Evolutionary conservation across 2,888 invertebrate species (phyloP).

Genomic region (Metellina segmentata): DNA sequence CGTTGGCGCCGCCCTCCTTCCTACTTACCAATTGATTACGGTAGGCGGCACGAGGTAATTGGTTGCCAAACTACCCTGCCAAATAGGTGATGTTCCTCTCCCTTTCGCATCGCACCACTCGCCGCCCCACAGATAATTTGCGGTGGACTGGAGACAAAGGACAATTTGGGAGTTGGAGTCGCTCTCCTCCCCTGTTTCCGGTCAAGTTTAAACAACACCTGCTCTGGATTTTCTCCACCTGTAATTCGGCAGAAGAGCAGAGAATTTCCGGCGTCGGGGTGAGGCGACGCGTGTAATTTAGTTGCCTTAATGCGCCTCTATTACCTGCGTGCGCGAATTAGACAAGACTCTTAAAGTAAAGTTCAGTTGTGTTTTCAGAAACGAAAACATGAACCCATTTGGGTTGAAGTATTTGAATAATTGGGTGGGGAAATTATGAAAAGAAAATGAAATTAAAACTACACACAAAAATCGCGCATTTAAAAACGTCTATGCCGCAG

Average conservation of each 20-base stretch:
- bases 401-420: no score
- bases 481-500: no score
- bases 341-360: no score
- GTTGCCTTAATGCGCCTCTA: no score
- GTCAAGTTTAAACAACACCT: slow-evolving; percentile 31
- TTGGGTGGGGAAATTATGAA: no score
- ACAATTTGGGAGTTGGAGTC: slow-evolving; percentile 16
- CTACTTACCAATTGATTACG: slow-evolving; percentile 70
- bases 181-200: slow-evolving; percentile 26
- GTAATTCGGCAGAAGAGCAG: slow-evolving; percentile 15
- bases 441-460: no score
- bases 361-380: no score
- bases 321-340: no score
- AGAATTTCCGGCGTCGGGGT: not conserved
- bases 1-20: slow-evolving; percentile 73
- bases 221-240: not conserved
- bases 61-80: slow-evolving; percentile 69
- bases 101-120: slow-evolving; percentile 29
- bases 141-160: slow-evolving; percentile 22
- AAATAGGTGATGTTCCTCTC: slow-evolving; percentile 61
- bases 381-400: no score
- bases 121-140: slow-evolving; percentile 45
- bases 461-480: no score
- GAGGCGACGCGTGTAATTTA: slow-evolving; percentile 12
- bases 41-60: slow-evolving; percentile 72